Conservation (phyloP, 2,888 invertebrate species). For the Zygogramma bicolorata region DNA sequence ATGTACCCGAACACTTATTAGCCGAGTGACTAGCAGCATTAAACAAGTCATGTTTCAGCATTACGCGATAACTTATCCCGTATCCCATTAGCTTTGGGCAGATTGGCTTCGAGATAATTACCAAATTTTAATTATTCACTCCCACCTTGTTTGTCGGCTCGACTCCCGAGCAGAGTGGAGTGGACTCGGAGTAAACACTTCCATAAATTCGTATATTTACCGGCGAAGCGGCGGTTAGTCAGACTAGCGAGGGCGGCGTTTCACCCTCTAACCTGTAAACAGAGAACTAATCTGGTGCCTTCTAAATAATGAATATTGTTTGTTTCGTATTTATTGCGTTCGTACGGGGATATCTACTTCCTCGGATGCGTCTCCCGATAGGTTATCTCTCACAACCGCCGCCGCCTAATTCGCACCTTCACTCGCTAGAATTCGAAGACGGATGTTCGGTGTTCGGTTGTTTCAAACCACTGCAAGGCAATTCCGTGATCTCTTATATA, state of each 20-base stretch:
- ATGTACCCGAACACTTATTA: neutral
- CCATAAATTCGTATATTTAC: constrained; percentile 63
- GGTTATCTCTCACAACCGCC: constrained; percentile 33
- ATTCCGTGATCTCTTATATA: too few relatives aligned
- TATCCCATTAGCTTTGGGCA: constrained; percentile 38
- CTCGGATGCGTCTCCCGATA: constrained; percentile 24
- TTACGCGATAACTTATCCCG: constrained; percentile 35
- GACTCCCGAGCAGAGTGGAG: constrained; percentile 16
- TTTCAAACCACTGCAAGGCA: too few relatives aligned
- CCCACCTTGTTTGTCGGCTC: constrained; percentile 39
- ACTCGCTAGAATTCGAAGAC: constrained; percentile 23
- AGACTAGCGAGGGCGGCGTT: neutral
- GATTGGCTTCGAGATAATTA: constrained; percentile 47
- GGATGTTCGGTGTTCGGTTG: too few relatives aligned
- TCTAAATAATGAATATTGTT: constrained; percentile 64
- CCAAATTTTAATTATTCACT: constrained; percentile 50
- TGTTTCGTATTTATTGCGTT: constrained; percentile 60
- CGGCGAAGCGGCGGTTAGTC: constrained; percentile 47
- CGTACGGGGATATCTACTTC: constrained; percentile 26
- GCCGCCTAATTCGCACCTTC: constrained; percentile 37
- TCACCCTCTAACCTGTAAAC: constrained; percentile 31
- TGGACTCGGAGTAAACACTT: constrained; percentile 53
- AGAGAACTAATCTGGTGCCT: constrained; percentile 60
- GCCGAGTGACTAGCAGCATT: constrained; percentile 30
- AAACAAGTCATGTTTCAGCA: constrained; percentile 32